Percentiles rank a stretch among this genome's conserved stretches.
These are phyloP conservation scores for Cacatua alba DNA, from an alignment of 2,113 vertebrate species.

Conservation along the genomic window DNA sequence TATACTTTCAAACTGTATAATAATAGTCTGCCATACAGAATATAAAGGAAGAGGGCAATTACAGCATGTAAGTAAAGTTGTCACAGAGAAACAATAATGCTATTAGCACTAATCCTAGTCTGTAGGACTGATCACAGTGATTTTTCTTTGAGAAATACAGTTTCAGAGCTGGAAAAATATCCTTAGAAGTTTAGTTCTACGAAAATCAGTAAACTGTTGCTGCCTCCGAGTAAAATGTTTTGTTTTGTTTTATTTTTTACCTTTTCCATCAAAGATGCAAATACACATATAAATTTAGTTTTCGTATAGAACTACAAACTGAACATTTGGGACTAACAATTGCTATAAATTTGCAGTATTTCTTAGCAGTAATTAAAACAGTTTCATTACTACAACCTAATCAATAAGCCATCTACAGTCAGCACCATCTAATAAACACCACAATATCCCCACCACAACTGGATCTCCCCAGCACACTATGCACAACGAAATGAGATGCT, in stretches of 20 bases:
- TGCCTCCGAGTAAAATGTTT: background rate
- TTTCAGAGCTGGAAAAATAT: background rate
- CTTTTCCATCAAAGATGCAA: background rate
- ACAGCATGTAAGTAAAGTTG: background rate
- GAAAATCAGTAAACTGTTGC: background rate
- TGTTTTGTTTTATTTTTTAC: too few species aligned
- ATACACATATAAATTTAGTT: background rate
- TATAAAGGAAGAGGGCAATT: background rate
- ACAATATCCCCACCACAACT: background rate
- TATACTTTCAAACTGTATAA: background rate
- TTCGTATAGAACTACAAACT: background rate
- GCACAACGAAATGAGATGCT: background rate
- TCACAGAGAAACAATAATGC: background rate
- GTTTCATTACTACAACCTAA: background rate
- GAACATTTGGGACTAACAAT: background rate
- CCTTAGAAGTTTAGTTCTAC: background rate
- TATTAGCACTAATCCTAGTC: background rate
- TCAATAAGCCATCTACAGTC: background rate
- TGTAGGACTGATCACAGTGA: background rate
- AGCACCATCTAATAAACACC: background rate
- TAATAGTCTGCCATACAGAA: background rate
- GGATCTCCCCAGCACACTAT: accelerated
- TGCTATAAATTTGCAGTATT: background rate
- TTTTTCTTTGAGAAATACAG: background rate
- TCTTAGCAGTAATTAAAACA: background rate